Conservation (phyloP, 2,888 invertebrate genomes). For the Luperina nickerlii region DNA sequence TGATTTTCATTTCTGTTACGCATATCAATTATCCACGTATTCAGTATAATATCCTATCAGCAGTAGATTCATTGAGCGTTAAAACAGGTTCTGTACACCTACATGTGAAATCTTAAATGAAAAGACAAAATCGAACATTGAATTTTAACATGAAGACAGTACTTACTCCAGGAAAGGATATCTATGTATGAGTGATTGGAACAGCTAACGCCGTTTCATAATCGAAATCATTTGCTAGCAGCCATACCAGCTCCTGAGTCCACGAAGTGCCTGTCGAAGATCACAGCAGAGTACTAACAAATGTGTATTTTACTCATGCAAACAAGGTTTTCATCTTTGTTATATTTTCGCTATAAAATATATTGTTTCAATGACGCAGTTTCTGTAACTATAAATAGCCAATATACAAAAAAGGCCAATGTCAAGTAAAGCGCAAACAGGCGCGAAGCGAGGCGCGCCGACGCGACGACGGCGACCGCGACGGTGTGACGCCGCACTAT, state of each 20-base stretch:
- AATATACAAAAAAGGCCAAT: not conserved
- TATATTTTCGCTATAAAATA: not conserved
- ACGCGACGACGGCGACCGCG: not conserved
- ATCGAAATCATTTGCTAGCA: conserved; percentile 92
- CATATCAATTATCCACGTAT: not conserved
- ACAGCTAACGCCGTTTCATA: conserved; percentile 89
- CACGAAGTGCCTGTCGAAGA: conserved; percentile 89
- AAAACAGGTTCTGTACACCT: not conserved
- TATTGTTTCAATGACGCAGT: not conserved
- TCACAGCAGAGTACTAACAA: not conserved
- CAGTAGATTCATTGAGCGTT: not conserved
- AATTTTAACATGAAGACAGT: not conserved
- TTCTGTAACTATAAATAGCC: not conserved
- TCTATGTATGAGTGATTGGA: conserved; percentile 88
- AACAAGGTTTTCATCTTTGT: not conserved
- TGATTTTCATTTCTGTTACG: conserved; percentile 7
- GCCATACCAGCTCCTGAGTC: conserved; percentile 94
- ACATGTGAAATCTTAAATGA: not conserved
- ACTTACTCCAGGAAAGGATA: conserved; percentile 93
- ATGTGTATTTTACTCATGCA: not conserved
- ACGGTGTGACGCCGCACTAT: too few species aligned
- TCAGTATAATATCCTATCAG: not conserved
- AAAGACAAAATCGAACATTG: not conserved
- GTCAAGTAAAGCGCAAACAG: not conserved
- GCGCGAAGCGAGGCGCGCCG: too few species aligned